phyloP scores from a whole-genome alignment of 2,888 invertebrate species.

The Eupithecia tripunctaria region DNA sequence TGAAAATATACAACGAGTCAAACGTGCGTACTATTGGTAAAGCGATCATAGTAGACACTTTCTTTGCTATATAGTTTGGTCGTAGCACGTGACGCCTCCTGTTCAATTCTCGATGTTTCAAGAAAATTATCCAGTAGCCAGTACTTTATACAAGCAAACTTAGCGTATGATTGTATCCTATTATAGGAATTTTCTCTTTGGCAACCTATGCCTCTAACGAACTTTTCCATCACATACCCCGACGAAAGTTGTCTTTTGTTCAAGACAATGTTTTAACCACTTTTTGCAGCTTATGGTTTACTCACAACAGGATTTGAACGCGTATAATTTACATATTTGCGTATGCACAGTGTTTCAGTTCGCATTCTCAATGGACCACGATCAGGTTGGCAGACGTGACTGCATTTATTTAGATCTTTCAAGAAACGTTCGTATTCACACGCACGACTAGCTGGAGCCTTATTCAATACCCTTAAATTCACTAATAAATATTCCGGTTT shows the following conservation, averaged over 20 bases:
- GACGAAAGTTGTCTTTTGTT: slow-evolving; percentile 43
- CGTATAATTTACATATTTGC: slow-evolving; percentile 37
- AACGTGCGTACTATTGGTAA: neutral
- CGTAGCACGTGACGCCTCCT: neutral
- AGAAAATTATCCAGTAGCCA: too few relatives aligned
- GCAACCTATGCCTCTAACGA: neutral
- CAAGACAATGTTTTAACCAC: slow-evolving; percentile 33
- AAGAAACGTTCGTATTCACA: slow-evolving; percentile 41
- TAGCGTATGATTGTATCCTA: neutral
- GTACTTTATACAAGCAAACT: neutral
- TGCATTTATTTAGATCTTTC: slow-evolving; percentile 34
- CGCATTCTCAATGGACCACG: slow-evolving; percentile 39
- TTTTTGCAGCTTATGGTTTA: slow-evolving; percentile 39
- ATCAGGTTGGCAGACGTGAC: slow-evolving; percentile 43
- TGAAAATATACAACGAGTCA: slow-evolving; percentile 12
- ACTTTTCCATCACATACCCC: neutral
- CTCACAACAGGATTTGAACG: slow-evolving; percentile 38
- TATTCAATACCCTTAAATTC: slow-evolving; percentile 1
- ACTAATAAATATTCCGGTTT: slow-evolving; percentile 1
- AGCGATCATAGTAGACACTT: neutral
- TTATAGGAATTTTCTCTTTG: neutral
- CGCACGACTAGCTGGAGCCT: slow-evolving; percentile 9
- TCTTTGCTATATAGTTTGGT: neutral
- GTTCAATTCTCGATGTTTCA: neutral
- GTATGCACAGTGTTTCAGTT: slow-evolving; percentile 28